Conservation (phyloP, 2,888 invertebrate genomes). For the Miltochrista miniata region DNA sequence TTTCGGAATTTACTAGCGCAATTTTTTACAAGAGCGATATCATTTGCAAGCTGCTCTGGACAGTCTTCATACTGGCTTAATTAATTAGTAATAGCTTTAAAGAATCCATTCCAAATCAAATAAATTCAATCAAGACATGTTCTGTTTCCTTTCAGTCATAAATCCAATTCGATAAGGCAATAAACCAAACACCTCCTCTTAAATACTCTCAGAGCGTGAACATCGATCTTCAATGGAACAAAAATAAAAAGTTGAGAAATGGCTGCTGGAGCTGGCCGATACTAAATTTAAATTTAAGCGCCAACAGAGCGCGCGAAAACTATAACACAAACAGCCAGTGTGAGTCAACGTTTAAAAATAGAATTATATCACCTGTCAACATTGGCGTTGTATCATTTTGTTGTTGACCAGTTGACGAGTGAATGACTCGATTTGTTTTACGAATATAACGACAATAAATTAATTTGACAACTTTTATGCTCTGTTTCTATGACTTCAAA, state of each 20-base stretch:
- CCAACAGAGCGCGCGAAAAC: slow-evolving; percentile 52
- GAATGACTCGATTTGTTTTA: slow-evolving; percentile 3
- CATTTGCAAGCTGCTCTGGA: too few species aligned
- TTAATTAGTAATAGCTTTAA: too few species aligned
- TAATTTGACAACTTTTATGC: background rate
- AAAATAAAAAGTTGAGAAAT: slow-evolving; percentile 51
- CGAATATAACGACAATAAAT: too few species aligned
- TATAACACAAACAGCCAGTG: slow-evolving; percentile 43
- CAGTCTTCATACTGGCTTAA: too few species aligned
- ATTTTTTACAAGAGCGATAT: too few species aligned
- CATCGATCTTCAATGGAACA: slow-evolving; percentile 21
- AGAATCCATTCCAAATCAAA: background rate
- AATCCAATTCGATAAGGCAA: background rate
- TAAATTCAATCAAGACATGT: slow-evolving; percentile 1
- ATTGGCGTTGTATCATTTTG: slow-evolving; percentile 33
- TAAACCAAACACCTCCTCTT: too few species aligned
- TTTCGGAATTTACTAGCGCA: too few species aligned
- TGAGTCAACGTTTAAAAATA: slow-evolving; percentile 58
- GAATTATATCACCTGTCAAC: slow-evolving; percentile 62
- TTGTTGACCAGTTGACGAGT: slow-evolving; percentile 16
- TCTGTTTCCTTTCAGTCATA: slow-evolving; percentile 2
- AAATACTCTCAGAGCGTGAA: background rate
- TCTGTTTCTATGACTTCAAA: background rate
- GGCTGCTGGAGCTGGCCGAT: slow-evolving; percentile 27
- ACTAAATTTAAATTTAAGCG: slow-evolving; percentile 68